A percentile compares a stretch with the other conserved stretches of the same genome.
These are phyloP conservation scores for Baryphthengus martii DNA, from an alignment of 2,113 vertebrate species.

Conservation along the genomic window DNA sequence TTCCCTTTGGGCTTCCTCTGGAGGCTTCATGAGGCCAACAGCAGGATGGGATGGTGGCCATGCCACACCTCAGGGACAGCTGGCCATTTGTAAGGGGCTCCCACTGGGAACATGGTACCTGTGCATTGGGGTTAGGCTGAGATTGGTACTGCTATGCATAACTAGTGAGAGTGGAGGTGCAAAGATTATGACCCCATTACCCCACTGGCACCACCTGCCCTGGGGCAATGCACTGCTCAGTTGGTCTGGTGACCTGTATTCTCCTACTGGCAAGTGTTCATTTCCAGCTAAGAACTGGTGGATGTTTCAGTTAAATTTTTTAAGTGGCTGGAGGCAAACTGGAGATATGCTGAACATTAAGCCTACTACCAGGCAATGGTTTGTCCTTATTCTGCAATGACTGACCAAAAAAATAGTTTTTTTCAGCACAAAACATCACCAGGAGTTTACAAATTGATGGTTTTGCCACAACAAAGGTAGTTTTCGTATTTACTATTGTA, in stretches of 20 bases:
- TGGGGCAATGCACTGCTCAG: background rate
- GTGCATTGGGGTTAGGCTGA: background rate
- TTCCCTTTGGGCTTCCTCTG: background rate
- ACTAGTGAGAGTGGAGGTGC: background rate
- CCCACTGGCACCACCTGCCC: background rate
- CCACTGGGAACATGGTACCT: accelerated
- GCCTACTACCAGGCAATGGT: background rate
- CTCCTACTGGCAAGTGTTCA: background rate
- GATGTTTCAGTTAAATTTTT: background rate
- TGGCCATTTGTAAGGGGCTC: accelerated
- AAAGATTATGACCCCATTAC: too few relatives aligned
- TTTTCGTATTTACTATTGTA: background rate
- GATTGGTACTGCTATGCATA: accelerated
- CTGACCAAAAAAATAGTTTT: background rate
- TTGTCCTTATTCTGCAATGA: background rate
- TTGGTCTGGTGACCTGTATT: background rate
- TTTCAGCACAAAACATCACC: background rate
- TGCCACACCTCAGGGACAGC: background rate
- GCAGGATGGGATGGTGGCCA: accelerated
- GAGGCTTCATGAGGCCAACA: accelerated
- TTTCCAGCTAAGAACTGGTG: background rate
- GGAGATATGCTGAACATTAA: background rate
- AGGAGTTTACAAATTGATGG: background rate
- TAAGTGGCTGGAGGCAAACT: too few relatives aligned
- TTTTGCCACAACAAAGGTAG: background rate